These are phyloP conservation scores for Habropoda laboriosa DNA, from an alignment of 1,140 invertebrate species.

Conservation along the genomic window DNA sequence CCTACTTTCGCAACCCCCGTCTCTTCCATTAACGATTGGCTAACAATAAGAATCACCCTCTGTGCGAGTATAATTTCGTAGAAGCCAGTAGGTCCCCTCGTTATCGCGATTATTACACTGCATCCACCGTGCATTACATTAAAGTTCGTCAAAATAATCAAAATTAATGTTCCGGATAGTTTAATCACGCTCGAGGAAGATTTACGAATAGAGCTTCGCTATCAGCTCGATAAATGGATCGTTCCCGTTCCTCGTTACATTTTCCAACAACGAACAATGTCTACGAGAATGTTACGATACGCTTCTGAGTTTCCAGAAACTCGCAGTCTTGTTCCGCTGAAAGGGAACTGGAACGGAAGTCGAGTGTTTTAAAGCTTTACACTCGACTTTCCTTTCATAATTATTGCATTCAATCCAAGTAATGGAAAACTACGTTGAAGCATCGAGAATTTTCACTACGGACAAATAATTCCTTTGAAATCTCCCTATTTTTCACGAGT, in stretches of 20 bases:
- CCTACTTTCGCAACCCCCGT: no score
- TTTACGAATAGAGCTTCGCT: conserved; percentile 21
- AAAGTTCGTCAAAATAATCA: conserved; percentile 56
- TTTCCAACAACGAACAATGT: conserved; percentile 27
- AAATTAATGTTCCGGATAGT: conserved; percentile 62
- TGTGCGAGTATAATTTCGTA: no score
- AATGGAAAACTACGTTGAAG: neutral
- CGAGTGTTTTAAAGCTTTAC: neutral
- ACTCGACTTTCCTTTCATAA: neutral
- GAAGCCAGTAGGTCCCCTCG: conserved; percentile 28
- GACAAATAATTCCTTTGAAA: neutral
- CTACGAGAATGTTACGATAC: neutral
- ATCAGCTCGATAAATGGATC: conserved; percentile 22
- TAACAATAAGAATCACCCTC: no score
- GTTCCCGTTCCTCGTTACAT: conserved; percentile 12
- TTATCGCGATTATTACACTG: conserved; percentile 49
- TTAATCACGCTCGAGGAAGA: conserved; percentile 48
- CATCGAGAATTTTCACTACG: neutral
- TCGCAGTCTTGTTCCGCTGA: neutral
- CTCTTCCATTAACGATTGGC: no score
- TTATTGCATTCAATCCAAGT: neutral
- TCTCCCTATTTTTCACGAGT: no score
- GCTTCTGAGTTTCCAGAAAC: neutral
- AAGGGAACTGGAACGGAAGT: conserved; percentile 2
- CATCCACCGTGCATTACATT: conserved; percentile 52